Percentiles rank a stretch among this genome's conserved stretches.
phyloP scores from a whole-genome alignment of 23 tunicate genomes.

The Ascidia mentula region DNA sequence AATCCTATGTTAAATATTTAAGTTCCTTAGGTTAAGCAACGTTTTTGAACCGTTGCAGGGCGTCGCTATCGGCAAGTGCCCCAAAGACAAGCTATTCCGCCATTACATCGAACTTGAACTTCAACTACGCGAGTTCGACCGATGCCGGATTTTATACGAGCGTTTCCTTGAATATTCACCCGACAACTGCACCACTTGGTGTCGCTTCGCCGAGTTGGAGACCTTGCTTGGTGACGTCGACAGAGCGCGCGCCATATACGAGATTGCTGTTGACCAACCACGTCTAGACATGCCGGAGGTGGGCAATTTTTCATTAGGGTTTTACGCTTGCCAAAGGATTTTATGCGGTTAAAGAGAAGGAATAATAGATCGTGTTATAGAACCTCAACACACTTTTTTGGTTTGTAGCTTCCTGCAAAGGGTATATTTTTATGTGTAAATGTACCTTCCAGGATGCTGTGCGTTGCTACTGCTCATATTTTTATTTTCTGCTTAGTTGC shows the following conservation, averaged over 20 bases:
- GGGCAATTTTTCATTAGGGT: too few species aligned
- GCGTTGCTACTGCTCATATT: too few species aligned
- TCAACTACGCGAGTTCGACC: slow-evolving; percentile 95
- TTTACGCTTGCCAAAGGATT: too few species aligned
- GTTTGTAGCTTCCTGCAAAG: too few species aligned
- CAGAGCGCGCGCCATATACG: slow-evolving; percentile 84
- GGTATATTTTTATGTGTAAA: too few species aligned
- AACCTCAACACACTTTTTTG: too few species aligned
- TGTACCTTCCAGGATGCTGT: too few species aligned
- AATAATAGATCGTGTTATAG: too few species aligned
- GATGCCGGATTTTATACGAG: slow-evolving; percentile 92
- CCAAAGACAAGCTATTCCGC: slow-evolving; percentile 93
- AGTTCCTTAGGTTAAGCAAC: too few species aligned
- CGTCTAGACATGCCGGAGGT: slow-evolving; percentile 97
- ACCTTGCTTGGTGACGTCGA: slow-evolving; percentile 84
- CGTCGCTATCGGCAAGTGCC: slow-evolving; percentile 95
- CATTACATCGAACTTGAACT: slow-evolving; percentile 90
- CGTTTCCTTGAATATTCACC: slow-evolving; percentile 78
- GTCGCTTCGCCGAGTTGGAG: slow-evolving; percentile 94
- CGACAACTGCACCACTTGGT: slow-evolving; percentile 96
- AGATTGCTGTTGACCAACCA: slow-evolving; percentile 82
- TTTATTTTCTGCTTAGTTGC: too few species aligned
- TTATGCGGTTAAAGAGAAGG: too few species aligned
- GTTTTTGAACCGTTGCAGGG: slow-evolving; percentile 69
- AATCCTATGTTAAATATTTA: too few species aligned